These are phyloP conservation scores for Loxodonta africana DNA, from an alignment of 2,113 vertebrate species.

Conservation along the genomic window DNA sequence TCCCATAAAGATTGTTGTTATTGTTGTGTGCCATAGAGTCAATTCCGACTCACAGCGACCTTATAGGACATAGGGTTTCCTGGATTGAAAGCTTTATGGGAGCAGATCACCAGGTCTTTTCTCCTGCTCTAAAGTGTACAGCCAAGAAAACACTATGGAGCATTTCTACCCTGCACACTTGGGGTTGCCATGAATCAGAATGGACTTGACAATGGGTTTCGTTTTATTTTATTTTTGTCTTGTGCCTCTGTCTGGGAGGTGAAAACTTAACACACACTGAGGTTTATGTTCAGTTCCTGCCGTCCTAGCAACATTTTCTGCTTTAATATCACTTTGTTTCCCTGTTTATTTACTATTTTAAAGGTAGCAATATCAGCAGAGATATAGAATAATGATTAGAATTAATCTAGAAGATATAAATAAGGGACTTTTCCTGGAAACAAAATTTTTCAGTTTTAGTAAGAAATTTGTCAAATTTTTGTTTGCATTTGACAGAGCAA, in stretches of 20 bases:
- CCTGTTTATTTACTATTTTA: constrained; percentile 25
- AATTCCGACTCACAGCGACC: background rate
- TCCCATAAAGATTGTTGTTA: too few species aligned
- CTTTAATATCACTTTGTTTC: background rate
- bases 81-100: background rate
- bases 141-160: background rate
- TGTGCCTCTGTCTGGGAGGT: background rate
- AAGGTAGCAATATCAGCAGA: constrained; percentile 14
- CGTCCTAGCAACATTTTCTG: background rate
- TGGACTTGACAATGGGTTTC: background rate
- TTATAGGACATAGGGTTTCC: background rate
- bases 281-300: background rate
- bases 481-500: constrained; percentile 54
- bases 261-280: background rate
- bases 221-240: background rate
- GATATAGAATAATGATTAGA: background rate
- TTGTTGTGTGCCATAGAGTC: too few species aligned
- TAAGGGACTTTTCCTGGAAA: constrained; percentile 52
- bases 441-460: constrained; percentile 18
- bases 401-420: constrained; percentile 35
- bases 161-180: background rate
- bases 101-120: background rate
- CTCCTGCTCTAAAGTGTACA: background rate
- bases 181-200: background rate
- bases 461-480: constrained; percentile 50